Evolutionary conservation across 2,113 vertebrate species (phyloP).

Genomic region (Alethe diademata): DNA sequence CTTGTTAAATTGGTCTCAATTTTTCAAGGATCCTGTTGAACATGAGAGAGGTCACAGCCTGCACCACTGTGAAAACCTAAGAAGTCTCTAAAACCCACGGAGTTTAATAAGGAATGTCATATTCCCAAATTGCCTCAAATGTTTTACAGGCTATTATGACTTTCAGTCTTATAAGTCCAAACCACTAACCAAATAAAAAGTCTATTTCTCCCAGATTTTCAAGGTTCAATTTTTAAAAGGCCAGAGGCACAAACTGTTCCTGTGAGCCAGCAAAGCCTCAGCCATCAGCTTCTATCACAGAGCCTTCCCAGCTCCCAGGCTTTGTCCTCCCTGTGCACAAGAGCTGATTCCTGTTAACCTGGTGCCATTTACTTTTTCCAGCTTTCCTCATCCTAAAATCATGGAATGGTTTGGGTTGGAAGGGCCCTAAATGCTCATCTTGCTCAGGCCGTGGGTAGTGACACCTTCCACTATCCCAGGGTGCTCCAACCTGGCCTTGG

Average conservation of each 20-base stretch:
- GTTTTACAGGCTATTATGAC: background rate
- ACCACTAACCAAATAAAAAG: conserved; percentile 15
- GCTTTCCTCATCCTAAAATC: background rate
- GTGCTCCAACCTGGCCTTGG: background rate
- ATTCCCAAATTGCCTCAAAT: background rate
- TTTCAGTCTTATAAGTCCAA: background rate
- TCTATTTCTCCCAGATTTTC: background rate
- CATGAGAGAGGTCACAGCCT: background rate
- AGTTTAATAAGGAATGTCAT: background rate
- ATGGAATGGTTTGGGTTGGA: background rate
- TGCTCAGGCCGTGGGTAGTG: background rate
- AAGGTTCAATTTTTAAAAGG: background rate
- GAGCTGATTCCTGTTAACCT: background rate
- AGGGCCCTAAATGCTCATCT: background rate
- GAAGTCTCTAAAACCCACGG: background rate
- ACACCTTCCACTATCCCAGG: background rate
- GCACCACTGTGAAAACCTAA: background rate
- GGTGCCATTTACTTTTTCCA: background rate
- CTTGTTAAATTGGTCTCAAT: conserved; percentile 7
- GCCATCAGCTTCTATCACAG: background rate
- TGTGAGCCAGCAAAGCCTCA: background rate
- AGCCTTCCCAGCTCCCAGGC: background rate
- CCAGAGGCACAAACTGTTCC: background rate
- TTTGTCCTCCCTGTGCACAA: background rate
- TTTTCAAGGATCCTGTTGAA: background rate